These are phyloP conservation scores for Selene dorsalis DNA, from an alignment of 2,797 vertebrate species.

Conservation along the genomic window DNA sequence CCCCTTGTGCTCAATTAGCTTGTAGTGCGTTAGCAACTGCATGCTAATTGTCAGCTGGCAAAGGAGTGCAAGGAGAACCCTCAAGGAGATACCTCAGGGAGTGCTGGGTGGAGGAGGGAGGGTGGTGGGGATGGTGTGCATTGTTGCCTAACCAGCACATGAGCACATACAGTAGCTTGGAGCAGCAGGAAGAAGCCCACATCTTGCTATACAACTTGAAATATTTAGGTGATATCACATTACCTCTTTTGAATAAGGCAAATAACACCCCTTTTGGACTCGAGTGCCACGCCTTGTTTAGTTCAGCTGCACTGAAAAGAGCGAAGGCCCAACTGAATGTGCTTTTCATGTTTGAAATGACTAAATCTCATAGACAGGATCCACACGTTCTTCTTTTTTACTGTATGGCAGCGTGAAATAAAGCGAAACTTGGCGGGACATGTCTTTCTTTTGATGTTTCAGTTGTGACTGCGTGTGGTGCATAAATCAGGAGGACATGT, in stretches of 20 bases:
- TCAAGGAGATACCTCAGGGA: conserved; percentile 77
- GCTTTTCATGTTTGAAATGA: conserved; percentile 3
- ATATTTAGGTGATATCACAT: conserved; percentile 80
- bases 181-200: conserved; percentile 61
- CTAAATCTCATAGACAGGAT: not conserved
- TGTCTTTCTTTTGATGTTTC: conserved; percentile 9
- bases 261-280: conserved; percentile 51
- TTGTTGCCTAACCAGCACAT: conserved; percentile 68
- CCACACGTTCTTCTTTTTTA: not conserved
- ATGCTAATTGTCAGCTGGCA: conserved; percentile 82
- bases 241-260: conserved; percentile 72
- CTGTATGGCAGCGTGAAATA: not conserved
- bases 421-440: not conserved
- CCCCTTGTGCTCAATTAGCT: conserved; percentile 82
- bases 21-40: conserved; percentile 74
- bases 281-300: conserved; percentile 19
- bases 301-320: not conserved
- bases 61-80: conserved; percentile 72
- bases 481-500: conserved; percentile 11
- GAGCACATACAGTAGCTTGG: conserved; percentile 60
- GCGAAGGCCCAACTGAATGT: not conserved
- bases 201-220: conserved; percentile 69
- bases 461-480: not conserved
- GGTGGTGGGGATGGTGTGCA: conserved; percentile 32
- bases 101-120: not conserved